Conservation (phyloP, 1,140 invertebrate genomes). For the Bombyx mandarina region DNA sequence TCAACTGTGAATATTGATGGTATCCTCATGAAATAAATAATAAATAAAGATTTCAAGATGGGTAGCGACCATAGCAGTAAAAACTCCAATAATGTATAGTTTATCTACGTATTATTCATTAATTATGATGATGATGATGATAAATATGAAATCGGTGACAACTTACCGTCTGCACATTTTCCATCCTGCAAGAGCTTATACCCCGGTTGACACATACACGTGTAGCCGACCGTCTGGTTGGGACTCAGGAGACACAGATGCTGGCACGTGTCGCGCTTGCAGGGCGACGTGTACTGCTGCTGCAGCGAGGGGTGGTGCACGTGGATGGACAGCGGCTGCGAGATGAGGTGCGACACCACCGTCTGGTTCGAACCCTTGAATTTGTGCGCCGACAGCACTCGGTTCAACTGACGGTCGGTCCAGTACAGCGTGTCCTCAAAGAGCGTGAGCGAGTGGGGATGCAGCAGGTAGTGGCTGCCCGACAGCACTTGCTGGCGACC, state of each 20-base stretch:
- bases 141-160: neutral
- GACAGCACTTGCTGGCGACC: conserved; percentile 90
- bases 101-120: too few relatives aligned
- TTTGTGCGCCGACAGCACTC: conserved; percentile 91
- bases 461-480: conserved; percentile 90
- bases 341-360: conserved; percentile 94
- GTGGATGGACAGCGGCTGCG: conserved; percentile 94
- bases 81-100: too few relatives aligned
- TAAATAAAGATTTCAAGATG: too few relatives aligned
- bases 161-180: conserved; percentile 79
- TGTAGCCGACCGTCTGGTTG: conserved; percentile 77
- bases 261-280: conserved; percentile 82
- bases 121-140: conserved; percentile 2
- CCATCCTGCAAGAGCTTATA: conserved; percentile 79
- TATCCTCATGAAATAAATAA: too few relatives aligned
- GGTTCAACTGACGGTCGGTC: conserved; percentile 94
- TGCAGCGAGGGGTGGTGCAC: conserved; percentile 95
- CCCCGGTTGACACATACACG: conserved; percentile 93
- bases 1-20: too few relatives aligned
- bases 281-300: conserved; percentile 88
- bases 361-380: conserved; percentile 92
- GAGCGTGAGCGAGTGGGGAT: conserved; percentile 95
- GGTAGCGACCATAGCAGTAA: too few relatives aligned
- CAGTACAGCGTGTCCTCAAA: conserved; percentile 96
- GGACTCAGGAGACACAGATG: conserved; percentile 94